Evolutionary conservation across 2,888 invertebrate genomes (phyloP).

Genomic region (Epinotia brunnichana): DNA sequence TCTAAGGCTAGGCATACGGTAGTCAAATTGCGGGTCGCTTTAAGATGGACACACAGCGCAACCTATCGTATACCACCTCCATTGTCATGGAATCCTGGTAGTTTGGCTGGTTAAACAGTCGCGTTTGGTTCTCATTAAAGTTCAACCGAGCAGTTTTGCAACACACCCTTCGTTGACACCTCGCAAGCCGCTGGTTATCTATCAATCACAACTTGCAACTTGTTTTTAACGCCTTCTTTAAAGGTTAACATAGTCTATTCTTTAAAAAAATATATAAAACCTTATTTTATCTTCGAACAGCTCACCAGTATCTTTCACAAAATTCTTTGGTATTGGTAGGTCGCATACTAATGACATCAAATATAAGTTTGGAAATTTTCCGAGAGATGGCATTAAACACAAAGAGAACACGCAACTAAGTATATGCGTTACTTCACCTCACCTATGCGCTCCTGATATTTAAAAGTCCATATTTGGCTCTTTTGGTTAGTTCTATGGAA

Average conservation of each 20-base stretch:
- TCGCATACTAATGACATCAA: too few species aligned
- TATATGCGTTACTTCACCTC: slow-evolving; percentile 50
- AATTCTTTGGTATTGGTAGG: neutral
- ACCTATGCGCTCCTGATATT: slow-evolving; percentile 70
- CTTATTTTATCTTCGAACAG: neutral
- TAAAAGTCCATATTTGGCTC: slow-evolving; percentile 76
- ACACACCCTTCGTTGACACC: slow-evolving; percentile 3
- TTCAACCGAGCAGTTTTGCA: slow-evolving; percentile 22
- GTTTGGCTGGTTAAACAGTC: slow-evolving; percentile 59
- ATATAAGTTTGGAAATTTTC: slow-evolving; percentile 34
- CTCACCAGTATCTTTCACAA: neutral
- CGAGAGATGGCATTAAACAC: slow-evolving; percentile 58
- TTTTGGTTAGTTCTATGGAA: slow-evolving; percentile 55
- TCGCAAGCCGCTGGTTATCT: slow-evolving; percentile 18
- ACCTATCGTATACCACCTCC: slow-evolving; percentile 55
- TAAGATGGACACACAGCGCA: slow-evolving; percentile 58
- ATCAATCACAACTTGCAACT: neutral
- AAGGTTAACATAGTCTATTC: too few species aligned
- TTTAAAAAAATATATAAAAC: too few species aligned
- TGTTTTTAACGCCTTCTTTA: slow-evolving; percentile 2
- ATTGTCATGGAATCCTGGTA: slow-evolving; percentile 71
- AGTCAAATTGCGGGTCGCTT: slow-evolving; percentile 58
- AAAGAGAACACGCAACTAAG: slow-evolving; percentile 41
- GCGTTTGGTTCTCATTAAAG: slow-evolving; percentile 47
- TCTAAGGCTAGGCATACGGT: slow-evolving; percentile 57